A percentile compares a stretch with the other conserved stretches of the same genome.
Conservation (phyloP, 30 jellyfish, hydroid and myxozoan species). For the Hydra vulgaris region DNA sequence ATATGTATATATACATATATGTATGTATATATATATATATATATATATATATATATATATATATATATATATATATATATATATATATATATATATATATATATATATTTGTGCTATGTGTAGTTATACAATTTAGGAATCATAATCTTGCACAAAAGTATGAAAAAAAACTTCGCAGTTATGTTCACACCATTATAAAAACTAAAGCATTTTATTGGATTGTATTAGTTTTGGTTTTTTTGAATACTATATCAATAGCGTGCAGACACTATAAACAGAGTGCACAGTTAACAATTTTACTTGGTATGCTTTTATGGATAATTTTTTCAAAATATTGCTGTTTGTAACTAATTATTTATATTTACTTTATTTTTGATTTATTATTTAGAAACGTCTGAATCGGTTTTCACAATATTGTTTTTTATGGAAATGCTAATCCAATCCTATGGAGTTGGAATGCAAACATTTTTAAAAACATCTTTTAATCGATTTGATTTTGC, state of each 20-base stretch:
- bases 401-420: constrained; percentile 57
- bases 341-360: neutral
- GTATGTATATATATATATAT: too few species aligned
- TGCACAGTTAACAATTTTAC: constrained; percentile 9
- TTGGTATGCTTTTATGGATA: constrained; percentile 43
- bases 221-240: constrained; percentile 61
- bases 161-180: constrained; percentile 38
- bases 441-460: constrained; percentile 62
- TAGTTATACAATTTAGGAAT: too few species aligned
- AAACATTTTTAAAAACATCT: constrained; percentile 52
- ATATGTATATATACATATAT: too few species aligned
- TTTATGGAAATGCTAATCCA: constrained; percentile 71
- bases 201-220: constrained; percentile 68
- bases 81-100: too few species aligned
- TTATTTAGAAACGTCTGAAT: constrained; percentile 47
- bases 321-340: neutral
- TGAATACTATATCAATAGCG: constrained; percentile 63
- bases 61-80: too few species aligned
- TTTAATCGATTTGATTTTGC: constrained; percentile 75
- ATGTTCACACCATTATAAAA: constrained; percentile 47
- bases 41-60: too few species aligned
- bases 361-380: neutral
- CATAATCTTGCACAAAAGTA: constrained; percentile 13
- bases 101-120: too few species aligned
- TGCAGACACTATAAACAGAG: constrained; percentile 45